A percentile compares a stretch with the other conserved stretches of the same genome.
phyloP scores from a whole-genome alignment of 1,140 invertebrate species.

The Aradophagus sp. region DNA sequence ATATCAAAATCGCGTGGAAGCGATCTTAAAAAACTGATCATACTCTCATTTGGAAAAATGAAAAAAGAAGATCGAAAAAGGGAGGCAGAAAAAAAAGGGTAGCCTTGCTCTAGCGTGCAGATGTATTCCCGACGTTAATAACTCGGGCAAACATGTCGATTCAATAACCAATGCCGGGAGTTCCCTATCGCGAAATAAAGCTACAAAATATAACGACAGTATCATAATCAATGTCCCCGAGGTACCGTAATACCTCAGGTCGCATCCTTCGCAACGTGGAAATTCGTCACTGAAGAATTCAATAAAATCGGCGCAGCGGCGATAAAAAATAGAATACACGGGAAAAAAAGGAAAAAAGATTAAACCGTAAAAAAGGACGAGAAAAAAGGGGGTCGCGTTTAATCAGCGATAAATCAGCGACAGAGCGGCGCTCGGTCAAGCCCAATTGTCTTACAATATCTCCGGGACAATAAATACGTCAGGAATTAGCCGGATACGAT shows the following conservation, averaged over 20 bases:
- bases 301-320: constrained; percentile 16
- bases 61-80: not conserved
- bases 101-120: constrained; percentile 1
- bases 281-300: constrained; percentile 26
- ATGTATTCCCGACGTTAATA: constrained; percentile 23
- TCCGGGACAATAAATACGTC: constrained; percentile 31
- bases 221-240: constrained; percentile 37
- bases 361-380: no score
- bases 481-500: constrained; percentile 42
- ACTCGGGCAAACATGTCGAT: constrained; percentile 28
- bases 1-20: no score
- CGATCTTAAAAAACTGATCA: no score
- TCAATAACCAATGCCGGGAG: constrained; percentile 24
- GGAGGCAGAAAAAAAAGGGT: no score
- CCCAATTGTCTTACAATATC: constrained; percentile 41
- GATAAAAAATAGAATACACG: not conserved
- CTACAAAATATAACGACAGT: constrained; percentile 11
- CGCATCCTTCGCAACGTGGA: constrained; percentile 11
- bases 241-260: constrained; percentile 36
- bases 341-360: constrained; percentile 2
- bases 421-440: not conserved
- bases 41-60: not conserved
- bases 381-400: constrained; percentile 15
- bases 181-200: constrained; percentile 18
- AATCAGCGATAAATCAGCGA: constrained; percentile 40